phyloP scores from a whole-genome alignment of 2,797 vertebrate species.

The Chelonia mydas region DNA sequence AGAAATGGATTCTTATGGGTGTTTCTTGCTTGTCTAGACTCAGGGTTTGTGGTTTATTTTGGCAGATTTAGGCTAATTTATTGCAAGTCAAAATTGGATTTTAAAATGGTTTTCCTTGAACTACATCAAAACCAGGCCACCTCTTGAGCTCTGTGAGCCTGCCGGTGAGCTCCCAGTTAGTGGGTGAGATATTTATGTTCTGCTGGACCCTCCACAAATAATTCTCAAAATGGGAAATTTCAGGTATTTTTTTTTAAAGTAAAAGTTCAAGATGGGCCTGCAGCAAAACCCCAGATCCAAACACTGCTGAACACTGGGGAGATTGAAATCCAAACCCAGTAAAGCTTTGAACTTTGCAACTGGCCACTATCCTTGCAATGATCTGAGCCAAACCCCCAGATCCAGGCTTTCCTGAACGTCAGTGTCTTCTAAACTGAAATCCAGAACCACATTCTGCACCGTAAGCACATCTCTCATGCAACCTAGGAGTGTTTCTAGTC shows the following conservation, averaged over 20 bases:
- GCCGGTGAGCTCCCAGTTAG: background rate
- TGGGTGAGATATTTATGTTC: background rate
- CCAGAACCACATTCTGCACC: background rate
- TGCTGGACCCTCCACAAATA: background rate
- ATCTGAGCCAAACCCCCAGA: background rate
- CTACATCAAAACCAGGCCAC: background rate
- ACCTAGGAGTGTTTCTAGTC: background rate
- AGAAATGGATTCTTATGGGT: background rate
- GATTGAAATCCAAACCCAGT: background rate
- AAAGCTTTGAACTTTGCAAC: background rate
- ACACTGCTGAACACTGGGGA: background rate
- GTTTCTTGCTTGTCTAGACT: background rate
- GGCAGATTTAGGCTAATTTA: background rate
- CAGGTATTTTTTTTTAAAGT: background rate
- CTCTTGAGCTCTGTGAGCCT: background rate
- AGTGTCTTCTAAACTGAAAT: background rate
- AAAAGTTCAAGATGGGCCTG: background rate
- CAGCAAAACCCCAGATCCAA: background rate
- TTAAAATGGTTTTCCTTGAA: background rate
- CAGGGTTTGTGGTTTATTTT: rapidly evolving
- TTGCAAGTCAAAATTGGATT: background rate
- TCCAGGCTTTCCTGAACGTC: background rate
- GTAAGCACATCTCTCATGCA: background rate
- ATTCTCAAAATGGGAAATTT: background rate
- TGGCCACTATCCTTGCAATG: background rate